Base-by-base conservation (phyloP, 2,797 vertebrate genomes). In the Etheostoma nigrum region DNA sequence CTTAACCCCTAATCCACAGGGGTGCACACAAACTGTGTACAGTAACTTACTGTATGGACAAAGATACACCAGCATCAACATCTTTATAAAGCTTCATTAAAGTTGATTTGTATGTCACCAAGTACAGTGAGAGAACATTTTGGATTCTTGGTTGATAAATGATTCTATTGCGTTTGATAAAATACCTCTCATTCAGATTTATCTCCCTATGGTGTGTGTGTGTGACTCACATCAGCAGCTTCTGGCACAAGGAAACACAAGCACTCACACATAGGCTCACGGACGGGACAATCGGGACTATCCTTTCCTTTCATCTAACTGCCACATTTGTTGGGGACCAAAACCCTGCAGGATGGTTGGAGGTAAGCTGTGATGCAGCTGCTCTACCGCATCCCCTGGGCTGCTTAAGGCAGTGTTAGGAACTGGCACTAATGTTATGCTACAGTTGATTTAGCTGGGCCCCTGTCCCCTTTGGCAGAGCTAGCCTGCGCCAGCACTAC, bases 391-490 rank as follows among this genome's bases (percentile, higher is more conserved):
- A 72, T 93, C 92, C 92, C 92, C 76, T 90, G 91, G 86, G 93
- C 82, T 71, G 85, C 92, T 91, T 71, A 78, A 88, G 89, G 91
- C 92, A 59, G 85, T 72, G 86, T 90, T 89, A 90, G 88, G 81
- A 89, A 84, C 88, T 82, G 84, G 84, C 87, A 88, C 86, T 94
- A 94, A 93, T 92, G 90, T 91, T 93, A 92, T 91, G 92, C 92
- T 92, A 91, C 89, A 88, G 87, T 85, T 92, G 91, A 91, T 92
- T 93, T 91, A 90, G 86, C 85, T 13, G 74, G 88, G 76, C 86
- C 85, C 85, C 79, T 92, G 92, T 93, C 92, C 91, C 93, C 91
- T 90, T 91, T 90, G 91, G 92, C 93, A 64, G 73, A 83, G 85
- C 74, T 19, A 70, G 81, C 76, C 81, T 83, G 78, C 73, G 77